phyloP scores from a whole-genome alignment of 2,113 vertebrate genomes.

The Pseudolaguvia tuberculata region DNA sequence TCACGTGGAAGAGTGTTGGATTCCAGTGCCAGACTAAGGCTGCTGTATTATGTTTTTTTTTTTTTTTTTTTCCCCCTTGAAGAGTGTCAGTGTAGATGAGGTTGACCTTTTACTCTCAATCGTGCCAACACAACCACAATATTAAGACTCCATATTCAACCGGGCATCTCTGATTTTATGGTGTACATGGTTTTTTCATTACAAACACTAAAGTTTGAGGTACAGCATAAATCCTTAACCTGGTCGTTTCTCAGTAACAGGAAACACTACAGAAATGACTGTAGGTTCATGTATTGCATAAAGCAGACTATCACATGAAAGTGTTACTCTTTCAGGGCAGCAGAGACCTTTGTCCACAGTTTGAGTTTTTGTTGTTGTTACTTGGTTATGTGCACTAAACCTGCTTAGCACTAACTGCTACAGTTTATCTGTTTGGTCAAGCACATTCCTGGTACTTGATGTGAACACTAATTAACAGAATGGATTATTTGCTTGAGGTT shows the following conservation, averaged over 20 bases:
- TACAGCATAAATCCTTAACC: background rate
- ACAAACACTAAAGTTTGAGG: slow-evolving; percentile 22
- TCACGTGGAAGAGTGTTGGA: background rate
- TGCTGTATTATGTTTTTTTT: background rate
- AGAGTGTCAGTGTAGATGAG: slow-evolving; percentile 18
- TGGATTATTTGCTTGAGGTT: slow-evolving; percentile 60
- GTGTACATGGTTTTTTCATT: background rate
- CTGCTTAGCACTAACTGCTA: slow-evolving; percentile 58
- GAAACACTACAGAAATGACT: slow-evolving; percentile 21
- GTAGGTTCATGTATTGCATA: slow-evolving; percentile 9
- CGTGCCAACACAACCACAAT: background rate
- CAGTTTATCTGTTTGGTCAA: slow-evolving; percentile 57
- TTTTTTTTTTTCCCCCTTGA: slow-evolving; percentile 1
- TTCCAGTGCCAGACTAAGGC: slow-evolving; percentile 33
- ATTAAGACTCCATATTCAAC: slow-evolving; percentile 13
- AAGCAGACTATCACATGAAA: slow-evolving; percentile 13
- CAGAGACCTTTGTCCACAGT: slow-evolving; percentile 11
- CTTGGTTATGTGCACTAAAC: slow-evolving; percentile 62
- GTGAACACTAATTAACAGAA: slow-evolving; percentile 52
- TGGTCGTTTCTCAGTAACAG: slow-evolving; percentile 8
- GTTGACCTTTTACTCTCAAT: background rate
- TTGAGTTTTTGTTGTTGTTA: slow-evolving; percentile 50
- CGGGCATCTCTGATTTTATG: slow-evolving; percentile 13
- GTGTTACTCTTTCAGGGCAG: slow-evolving; percentile 18
- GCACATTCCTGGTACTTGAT: slow-evolving; percentile 59